Base-by-base conservation (phyloP, 2,797 vertebrate genomes). In the Gallinago stenura region DNA sequence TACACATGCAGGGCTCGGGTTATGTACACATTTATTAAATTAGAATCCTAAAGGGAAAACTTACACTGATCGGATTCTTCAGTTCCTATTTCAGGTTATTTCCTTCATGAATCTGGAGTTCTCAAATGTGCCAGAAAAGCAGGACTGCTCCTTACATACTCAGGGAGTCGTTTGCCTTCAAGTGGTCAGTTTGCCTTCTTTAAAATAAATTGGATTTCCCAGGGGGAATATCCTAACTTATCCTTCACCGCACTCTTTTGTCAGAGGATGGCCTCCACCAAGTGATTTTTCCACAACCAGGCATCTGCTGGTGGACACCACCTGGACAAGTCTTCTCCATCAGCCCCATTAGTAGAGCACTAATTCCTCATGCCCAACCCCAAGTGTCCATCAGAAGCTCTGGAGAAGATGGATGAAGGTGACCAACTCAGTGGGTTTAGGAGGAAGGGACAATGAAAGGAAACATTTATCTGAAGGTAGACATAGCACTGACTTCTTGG, bases 1-100 rank as follows among this genome's bases (percentile, higher is more conserved):
- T 5, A 0, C 43, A 68, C 33, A 30, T 1, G 0, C 43, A 12
- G 57, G 37, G 65, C 41, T 83, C 7, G 2, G 61, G 43, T 76
- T 41, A 2, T 26, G 24, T 9, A 26, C 10, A 3, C 6, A 2
- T 71, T 57, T 78, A 57, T 30, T 86, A 50, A 39, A 37, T 26
- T 68, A 8, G 26, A 31, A 17, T 61, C 31, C 65, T 61, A 2
- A 13, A 33, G 37, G 61, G 12, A 20, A 80, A 58, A 15, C 10
- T 75, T 30, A 8, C 5, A 0, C 69, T 9, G 37, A 3, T 20
- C 45, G 28, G 48, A 18, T 54, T 12, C n/a, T 57, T 78, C 73
- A 26, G 11, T 3, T 30, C n/a, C 15, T 48, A 0, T 37, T 70
- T 46, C 10, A 61, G 24, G 28, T 18, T 31, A 4, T 73, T 75